Base-by-base conservation (phyloP, 2,113 vertebrate species). In the Poecilia latipinna region DNA sequence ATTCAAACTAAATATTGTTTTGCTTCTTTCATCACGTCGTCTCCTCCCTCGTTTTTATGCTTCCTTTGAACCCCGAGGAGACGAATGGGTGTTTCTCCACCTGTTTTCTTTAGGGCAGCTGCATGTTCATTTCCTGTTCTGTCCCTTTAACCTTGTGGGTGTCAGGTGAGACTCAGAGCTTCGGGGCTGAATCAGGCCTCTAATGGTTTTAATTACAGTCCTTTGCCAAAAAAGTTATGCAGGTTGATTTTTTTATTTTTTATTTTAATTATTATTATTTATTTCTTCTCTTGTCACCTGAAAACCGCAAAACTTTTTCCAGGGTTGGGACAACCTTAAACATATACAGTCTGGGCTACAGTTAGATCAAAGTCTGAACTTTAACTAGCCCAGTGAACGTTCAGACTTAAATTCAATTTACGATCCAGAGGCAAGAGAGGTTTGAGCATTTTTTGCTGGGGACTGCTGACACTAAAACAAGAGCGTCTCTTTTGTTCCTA, bases 71-170 rank as follows among this genome's bases (percentile, higher is more conserved):
- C 80, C 78, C 85, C 29, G 0, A 74, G 77, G 82, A 70, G 65
- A 73, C n/a, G 62, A 72, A 77, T 89, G 83, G 80, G 88, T 77
- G 33, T 39, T 67, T 67, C 63, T 82, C 79, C 85, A 88, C 80
- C 86, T 89, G 84, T 82, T 93, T 78, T 90, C 75, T 73, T 86
- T 64, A 75, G 64, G 83, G 61, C 91, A 93, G 90, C 90, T 91
- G 89, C 31, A 57, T 37, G 70, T 61, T 57, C 54, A 86, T 83
- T 77, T 91, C 87, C 88, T 84, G 62, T 76, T 62, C 42, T 33
- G 67, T 75, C 78, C 74, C 69, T 69, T 74, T 80, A 19, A 1
- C 44, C 83, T 77, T 81, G 72, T 86, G 79, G 68, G 74, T 75
- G 72, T 83, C 32, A 69, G 72, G 61, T 78, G 39, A 54, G 70